Base-by-base conservation (phyloP, 2,797 vertebrate species). In the Setipinna tenuifilis region DNA sequence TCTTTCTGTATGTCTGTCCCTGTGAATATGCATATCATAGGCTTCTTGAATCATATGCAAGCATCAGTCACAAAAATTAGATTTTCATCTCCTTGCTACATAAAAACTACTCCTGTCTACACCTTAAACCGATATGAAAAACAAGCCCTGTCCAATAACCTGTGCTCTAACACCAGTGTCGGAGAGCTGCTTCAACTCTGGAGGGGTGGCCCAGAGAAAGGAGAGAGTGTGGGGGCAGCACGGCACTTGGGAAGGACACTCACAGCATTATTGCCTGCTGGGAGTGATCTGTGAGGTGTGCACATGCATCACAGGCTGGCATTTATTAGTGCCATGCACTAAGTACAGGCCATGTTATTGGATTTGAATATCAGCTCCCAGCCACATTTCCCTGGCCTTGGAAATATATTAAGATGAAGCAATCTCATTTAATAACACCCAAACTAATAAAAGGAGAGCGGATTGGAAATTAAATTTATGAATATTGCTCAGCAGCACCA, bases 351-450 rank as follows among this genome's bases (percentile, higher is more conserved):
- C 97, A 97, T 98, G 98, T 99, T 99, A 99, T 99, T 99, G 97
- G 97, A 99, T 99, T 98, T 99, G 97, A 99, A 98, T 98, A 99
- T 97, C 97, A 97, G 96, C 97, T 98, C 90, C 95, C 95, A 97
- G 97, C 96, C 97, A 97, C 95, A 95, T 96, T 93, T 78, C 95
- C 92, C 95, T 95, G 96, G 96, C 94, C 95, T 95, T 93, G 96
- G 94, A 98, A 97, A 98, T 98, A 98, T 98, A 99, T 98, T 98
- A 99, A 98, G 97, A 97, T 97, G 97, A 98, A 99, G 98, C 97
- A 98, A 97, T 98, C 97, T 98, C 97, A 97, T 99, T 99, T 99
- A 99, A 99, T 99, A 99, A 99, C 97, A 98, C 94, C 96, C 96
- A 98, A 98, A 99, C 97, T 98, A 99, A 99, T 99, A 99, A 99